Percentiles rank a stretch among this genome's conserved stretches.
Conservation (phyloP, 2,797 vertebrate genomes). For the Rhinophrynus dorsalis region DNA sequence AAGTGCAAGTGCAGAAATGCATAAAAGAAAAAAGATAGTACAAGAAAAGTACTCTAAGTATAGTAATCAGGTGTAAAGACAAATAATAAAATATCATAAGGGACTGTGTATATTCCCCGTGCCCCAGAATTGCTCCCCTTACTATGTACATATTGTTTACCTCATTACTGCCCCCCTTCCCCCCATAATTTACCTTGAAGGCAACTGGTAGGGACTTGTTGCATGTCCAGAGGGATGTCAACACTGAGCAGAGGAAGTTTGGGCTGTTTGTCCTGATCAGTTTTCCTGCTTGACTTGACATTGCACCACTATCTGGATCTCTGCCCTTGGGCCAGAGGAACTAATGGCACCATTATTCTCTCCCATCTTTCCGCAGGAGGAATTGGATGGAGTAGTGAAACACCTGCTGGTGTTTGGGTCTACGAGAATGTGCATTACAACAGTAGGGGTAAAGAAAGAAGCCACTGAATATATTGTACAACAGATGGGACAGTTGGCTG, state of each 20-base stretch:
- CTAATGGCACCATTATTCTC: conserved; percentile 86
- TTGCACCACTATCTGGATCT: conserved; percentile 92
- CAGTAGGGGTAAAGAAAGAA: conserved; percentile 72
- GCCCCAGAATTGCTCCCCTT: no score
- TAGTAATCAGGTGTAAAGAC: no score
- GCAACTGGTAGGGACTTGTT: conserved; percentile 98
- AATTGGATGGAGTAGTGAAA: conserved; percentile 97
- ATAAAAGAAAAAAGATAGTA: no score
- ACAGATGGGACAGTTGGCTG: conserved; percentile 8
- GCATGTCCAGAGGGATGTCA: conserved; percentile 97
- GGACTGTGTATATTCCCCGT: no score
- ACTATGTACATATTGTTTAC: no score
- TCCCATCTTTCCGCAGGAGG: conserved; percentile 82
- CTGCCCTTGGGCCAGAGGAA: conserved; percentile 78
- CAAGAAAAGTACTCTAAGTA: no score
- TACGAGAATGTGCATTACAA: conserved; percentile 99
- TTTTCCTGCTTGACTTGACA: conserved; percentile 95
- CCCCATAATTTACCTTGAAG: conserved; percentile 88
- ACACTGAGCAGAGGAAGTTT: conserved; percentile 96
- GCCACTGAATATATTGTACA: conserved; percentile 49
- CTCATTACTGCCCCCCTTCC: no score
- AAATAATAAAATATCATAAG: no score
- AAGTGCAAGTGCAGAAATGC: no score
- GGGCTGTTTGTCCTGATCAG: conserved; percentile 97
- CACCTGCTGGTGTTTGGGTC: conserved; percentile 97